Evolutionary conservation across 1,140 invertebrate species (phyloP), one percentile per base, ranked within the genome.

Genomic region (Penaeus indicus): DNA sequence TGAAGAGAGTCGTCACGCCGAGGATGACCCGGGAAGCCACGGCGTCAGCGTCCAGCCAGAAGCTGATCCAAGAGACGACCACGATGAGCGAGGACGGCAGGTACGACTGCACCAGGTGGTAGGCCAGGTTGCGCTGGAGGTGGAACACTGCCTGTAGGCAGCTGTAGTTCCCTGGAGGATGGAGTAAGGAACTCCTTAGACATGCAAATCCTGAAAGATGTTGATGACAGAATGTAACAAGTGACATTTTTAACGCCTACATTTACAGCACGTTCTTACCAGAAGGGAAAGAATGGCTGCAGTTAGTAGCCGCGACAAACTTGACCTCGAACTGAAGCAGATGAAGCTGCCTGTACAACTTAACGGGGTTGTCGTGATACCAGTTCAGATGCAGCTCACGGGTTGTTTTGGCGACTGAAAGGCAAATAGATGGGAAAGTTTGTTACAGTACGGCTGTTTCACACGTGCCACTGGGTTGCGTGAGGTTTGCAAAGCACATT

Each of bases 1-100:
- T 94, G 21, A 95, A 92, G 32, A 95, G 92, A 1, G 95, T 95
- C 8, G 95, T 95, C 75, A 95, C 94, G 4, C 94, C 94, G 8
- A 95, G 92, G 11, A 95, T 94, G 22, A 95, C 94, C 62, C 95
- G 92, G n/a, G 94, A 95, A 2, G 95, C 95, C 38, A 95, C 94
- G 7, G 95, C 94, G 81, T 95, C 94, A 10, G 95, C 94, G 90
- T 95, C 95, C 92, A 95, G 93, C 95, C 95, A 95, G 91, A 95
- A 95, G 22, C 93, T 94, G 47, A 95, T 94, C 95, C 95, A 95
- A 5, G 94, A 95, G 82, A 95, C 95, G 81, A 95, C 94, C 22
- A 95, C 95, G 88, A 96, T 95, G 54, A 95, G 91, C 64, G 95
- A 94, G 21, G 95, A 95, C 1, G 95, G 95, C 81, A 95, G 92